A percentile compares a stretch with the other conserved stretches of the same genome.
Evolutionary conservation across 2,888 invertebrate species (phyloP).

Genomic region (Aelia acuminata): DNA sequence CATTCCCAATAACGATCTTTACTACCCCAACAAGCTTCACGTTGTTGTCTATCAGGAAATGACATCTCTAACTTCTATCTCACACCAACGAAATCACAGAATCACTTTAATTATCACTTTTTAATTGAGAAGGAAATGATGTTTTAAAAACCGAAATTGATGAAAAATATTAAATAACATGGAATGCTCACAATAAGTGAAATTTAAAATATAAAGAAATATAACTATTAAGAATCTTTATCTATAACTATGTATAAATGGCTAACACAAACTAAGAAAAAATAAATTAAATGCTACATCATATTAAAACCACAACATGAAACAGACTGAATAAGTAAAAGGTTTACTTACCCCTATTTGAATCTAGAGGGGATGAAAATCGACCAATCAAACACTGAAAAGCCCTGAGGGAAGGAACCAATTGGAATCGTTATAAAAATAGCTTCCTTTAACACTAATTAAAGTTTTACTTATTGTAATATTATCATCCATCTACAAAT

Average conservation of each 20-base stretch:
- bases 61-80: conserved; percentile 62
- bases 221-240: background rate
- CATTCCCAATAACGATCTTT: conserved; percentile 93
- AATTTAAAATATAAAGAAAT: background rate
- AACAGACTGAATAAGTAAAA: background rate
- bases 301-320: conserved; percentile 27
- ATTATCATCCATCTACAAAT: background rate
- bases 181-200: conserved; percentile 3
- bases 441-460: background rate
- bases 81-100: conserved; percentile 40
- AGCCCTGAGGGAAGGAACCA: background rate
- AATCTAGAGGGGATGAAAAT: conserved; percentile 47
- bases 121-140: background rate
- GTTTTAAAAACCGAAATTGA: background rate
- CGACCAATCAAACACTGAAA: conserved; percentile 1
- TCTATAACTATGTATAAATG: background rate
- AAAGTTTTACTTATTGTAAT: background rate
- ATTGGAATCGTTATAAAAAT: conserved; percentile 17
- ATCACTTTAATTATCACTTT: background rate
- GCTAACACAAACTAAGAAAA: background rate
- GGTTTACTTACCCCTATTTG: conserved; percentile 8
- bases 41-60: conserved; percentile 76
- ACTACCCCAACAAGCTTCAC: conserved; percentile 86
- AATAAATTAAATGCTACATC: background rate
- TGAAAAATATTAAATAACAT: background rate